Base-by-base conservation (phyloP, 2,888 invertebrate species). In the Heliconius hortense region DNA sequence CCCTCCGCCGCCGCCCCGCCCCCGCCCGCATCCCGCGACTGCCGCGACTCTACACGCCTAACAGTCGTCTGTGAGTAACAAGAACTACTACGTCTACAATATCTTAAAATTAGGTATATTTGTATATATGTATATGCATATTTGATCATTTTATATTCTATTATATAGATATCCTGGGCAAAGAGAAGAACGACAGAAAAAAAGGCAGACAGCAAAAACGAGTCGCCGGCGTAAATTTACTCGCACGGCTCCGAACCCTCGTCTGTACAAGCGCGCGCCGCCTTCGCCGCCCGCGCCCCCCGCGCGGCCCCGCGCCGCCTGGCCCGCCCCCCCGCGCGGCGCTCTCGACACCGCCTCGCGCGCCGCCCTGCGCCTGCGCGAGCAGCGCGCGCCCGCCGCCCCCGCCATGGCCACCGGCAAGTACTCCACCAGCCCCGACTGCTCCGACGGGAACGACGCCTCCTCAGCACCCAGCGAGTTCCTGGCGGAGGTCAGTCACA, bases 401-500 rank as follows among this genome's bases (percentile, higher is more conserved):
- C 21, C 59, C 68, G 69, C 66, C 78, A 88, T 88, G 88, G 88
- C 86, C 74, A 77, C 86, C 66, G 82, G 82, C 79, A 83, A 86
- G 24, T 85, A 85, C 78, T 88, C 89, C 43, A 91, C 95, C 84
- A 95, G 95, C 84, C 95, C 95, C 80, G 96, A 96, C 85, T 92
- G 96, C 80, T 95, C 95, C 79, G 96, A 96, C 83, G 96, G 96
- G 72, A 96, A 96, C 87, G 96, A 96, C 84, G 95, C 96, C 82
- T 95, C 95, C 84, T 96, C 96, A 78, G 97, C 97, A 59, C 97
- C 97, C 69, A 96, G 96, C 78, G 97, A 97, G 88, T 96, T 96
- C 87, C 93, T 97, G 63, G 96, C 96, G 69, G 97, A 97, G 95
- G 96, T 96, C 85, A 88, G 85, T 66, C 39, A n/a, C 64, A 11